Conservation (phyloP, 2,113 vertebrate genomes). For the Strix uralensis region DNA sequence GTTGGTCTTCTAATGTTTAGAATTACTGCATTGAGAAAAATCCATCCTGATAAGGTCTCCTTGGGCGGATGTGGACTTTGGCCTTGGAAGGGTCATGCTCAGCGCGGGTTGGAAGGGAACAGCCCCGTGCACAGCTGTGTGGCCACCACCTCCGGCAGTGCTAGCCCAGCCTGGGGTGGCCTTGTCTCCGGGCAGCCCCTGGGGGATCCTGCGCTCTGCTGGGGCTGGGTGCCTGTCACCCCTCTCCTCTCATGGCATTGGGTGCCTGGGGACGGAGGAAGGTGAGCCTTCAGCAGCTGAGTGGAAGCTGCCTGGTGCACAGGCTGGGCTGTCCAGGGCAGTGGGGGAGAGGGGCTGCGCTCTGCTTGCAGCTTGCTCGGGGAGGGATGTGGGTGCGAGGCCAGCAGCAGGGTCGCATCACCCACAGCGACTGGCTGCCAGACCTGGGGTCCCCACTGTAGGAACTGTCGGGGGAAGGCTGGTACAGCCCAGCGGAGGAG, state of each 20-base stretch:
- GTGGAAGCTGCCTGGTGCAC: neutral
- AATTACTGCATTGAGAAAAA: neutral
- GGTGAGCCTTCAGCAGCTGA: neutral
- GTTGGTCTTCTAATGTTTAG: neutral
- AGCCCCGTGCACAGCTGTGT: accelerated
- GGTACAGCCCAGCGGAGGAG: neutral
- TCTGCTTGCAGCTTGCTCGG: neutral
- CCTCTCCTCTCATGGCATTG: accelerated
- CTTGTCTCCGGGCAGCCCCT: neutral
- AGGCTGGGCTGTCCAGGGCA: neutral
- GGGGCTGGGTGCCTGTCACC: neutral
- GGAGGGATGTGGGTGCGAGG: neutral
- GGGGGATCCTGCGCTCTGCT: neutral
- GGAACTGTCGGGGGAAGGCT: accelerated
- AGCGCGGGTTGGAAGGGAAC: neutral
- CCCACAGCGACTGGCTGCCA: neutral
- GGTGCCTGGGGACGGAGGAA: too few relatives aligned
- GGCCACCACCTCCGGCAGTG: neutral
- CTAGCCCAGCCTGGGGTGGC: neutral
- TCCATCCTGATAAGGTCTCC: neutral
- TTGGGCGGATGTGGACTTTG: neutral
- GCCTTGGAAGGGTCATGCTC: neutral
- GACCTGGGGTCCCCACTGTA: accelerated
- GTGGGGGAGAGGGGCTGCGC: accelerated
- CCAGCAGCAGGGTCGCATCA: neutral